A percentile compares a stretch with the other conserved stretches of the same genome.
These are phyloP conservation scores for Palythoa heliodiscus DNA, from an alignment of 92 coral and sea anemone species.

Conservation along the genomic window DNA sequence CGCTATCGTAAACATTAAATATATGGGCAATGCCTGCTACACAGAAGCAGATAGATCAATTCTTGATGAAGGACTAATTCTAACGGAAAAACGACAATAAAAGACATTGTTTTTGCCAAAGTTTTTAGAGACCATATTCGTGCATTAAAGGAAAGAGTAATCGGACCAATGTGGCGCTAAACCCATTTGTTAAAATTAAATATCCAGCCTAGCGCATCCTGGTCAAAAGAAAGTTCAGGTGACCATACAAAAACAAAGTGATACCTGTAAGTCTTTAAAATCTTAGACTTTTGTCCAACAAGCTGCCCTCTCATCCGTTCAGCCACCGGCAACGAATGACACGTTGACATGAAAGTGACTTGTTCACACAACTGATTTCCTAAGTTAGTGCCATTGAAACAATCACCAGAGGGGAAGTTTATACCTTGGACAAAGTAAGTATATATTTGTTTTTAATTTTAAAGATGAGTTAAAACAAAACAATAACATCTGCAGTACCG, in stretches of 20 bases:
- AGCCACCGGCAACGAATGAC: slow-evolving; percentile 15
- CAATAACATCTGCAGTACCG: not conserved
- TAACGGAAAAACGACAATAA: too few species aligned
- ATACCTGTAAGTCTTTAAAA: not conserved
- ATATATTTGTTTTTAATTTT: not conserved
- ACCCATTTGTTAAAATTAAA: too few species aligned
- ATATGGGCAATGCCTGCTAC: too few species aligned
- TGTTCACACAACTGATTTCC: not conserved
- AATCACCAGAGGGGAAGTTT: not conserved
- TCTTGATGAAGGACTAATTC: too few species aligned
- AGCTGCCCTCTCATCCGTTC: not conserved
- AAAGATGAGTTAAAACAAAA: not conserved
- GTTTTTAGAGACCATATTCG: too few species aligned
- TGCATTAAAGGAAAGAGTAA: too few species aligned
- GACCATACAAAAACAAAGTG: slow-evolving; percentile 29
- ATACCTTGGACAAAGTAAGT: slow-evolving; percentile 25
- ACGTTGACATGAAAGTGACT: slow-evolving; percentile 15
- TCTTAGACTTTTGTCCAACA: not conserved
- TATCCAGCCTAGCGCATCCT: too few species aligned
- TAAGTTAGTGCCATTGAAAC: not conserved
- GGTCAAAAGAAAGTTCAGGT: slow-evolving; percentile 14
- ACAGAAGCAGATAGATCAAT: too few species aligned
- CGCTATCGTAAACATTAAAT: too few species aligned
- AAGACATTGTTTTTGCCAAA: too few species aligned
- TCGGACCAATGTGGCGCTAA: too few species aligned